phyloP scores from a whole-genome alignment of 2,888 invertebrate species.

The Torymus aiolomorphi region DNA sequence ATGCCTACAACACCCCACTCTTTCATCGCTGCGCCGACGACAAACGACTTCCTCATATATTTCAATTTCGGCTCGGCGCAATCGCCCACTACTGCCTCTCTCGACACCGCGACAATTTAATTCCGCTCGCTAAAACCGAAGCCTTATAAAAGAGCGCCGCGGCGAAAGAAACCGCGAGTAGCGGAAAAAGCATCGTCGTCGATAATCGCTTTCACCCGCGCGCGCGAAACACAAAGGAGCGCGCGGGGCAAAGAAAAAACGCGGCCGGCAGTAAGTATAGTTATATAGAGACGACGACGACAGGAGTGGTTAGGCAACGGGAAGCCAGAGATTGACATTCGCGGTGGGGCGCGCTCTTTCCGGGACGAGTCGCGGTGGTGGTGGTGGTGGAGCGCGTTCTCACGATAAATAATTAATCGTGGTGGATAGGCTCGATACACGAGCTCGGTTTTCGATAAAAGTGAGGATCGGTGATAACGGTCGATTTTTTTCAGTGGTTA shows the following conservation, averaged over 20 bases:
- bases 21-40: too few species aligned
- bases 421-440: background rate
- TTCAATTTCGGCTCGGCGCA: too few species aligned
- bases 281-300: background rate
- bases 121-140: conserved; percentile 10
- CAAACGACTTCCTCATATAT: too few species aligned
- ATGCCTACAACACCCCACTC: too few species aligned
- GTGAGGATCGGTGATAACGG: too few species aligned
- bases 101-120: background rate
- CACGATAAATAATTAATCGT: conserved; percentile 40
- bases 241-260: background rate
- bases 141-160: conserved; percentile 24
- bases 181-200: conserved; percentile 31
- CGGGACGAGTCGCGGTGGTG: conserved; percentile 19
- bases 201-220: conserved; percentile 48
- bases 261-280: background rate
- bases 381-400: conserved; percentile 8
- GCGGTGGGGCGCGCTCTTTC: conserved; percentile 12
- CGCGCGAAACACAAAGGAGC: conserved; percentile 3
- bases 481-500: too few species aligned
- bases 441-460: too few species aligned
- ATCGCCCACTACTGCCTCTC: background rate
- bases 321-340: conserved; percentile 19
- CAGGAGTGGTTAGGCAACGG: conserved; percentile 10
- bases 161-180: conserved; percentile 8